Conservation (phyloP, 1,140 invertebrate species). For the Rhagoletis pomonella region DNA sequence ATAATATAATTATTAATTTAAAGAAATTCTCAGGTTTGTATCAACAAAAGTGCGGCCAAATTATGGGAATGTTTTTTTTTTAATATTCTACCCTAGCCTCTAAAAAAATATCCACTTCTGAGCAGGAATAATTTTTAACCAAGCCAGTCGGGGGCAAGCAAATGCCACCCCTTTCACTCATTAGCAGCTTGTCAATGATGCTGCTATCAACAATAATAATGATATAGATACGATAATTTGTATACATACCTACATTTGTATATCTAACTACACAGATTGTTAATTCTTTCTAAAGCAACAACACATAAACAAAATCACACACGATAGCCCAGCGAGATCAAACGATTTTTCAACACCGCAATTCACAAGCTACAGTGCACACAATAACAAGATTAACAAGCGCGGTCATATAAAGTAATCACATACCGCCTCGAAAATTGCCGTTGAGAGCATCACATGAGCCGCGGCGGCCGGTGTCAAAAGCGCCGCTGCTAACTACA, state of each 20-base stretch:
- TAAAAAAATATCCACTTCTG: too few species aligned
- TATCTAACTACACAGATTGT: neutral
- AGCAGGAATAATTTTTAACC: too few species aligned
- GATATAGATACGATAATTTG: neutral
- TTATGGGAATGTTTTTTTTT: too few species aligned
- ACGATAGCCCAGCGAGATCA: neutral
- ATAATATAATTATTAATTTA: too few species aligned
- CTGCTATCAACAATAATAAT: too few species aligned
- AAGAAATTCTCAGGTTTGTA: too few species aligned
- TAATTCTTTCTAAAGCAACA: neutral
- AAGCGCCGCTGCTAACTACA: neutral
- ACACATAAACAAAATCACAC: neutral
- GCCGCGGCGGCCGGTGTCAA: neutral
- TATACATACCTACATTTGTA: neutral
- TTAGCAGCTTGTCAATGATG: too few species aligned
- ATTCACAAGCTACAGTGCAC: neutral
- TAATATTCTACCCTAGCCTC: too few species aligned
- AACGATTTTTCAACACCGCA: constrained; percentile 12
- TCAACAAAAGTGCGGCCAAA: too few species aligned
- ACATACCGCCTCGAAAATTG: constrained; percentile 17
- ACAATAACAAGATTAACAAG: constrained; percentile 43
- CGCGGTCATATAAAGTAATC: constrained; percentile 42
- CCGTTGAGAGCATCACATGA: neutral
- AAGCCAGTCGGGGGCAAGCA: too few species aligned
- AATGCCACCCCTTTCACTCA: too few species aligned